These are phyloP conservation scores for Trypoxylon attenuatum DNA, from an alignment of 2,888 invertebrate genomes.

Conservation along the genomic window DNA sequence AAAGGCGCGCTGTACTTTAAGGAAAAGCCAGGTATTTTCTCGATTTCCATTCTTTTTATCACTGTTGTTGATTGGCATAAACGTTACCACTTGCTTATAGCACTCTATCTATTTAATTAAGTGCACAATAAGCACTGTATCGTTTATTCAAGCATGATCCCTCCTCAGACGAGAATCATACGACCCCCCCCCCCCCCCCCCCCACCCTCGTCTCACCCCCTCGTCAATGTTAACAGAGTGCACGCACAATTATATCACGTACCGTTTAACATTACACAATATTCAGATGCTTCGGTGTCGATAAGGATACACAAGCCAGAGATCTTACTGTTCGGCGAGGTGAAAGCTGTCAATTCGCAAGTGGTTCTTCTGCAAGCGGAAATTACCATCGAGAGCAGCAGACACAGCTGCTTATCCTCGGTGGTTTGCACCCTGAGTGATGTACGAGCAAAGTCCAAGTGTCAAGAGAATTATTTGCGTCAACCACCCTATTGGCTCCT, in stretches of 20 bases:
- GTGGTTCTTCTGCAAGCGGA: conserved; percentile 83
- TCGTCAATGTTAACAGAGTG: too few species aligned
- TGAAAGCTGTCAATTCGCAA: conserved; percentile 79
- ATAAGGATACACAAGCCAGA: conserved; percentile 86
- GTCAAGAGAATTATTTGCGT: conserved; percentile 77
- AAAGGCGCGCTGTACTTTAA: conserved; percentile 64
- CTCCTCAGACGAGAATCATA: too few species aligned
- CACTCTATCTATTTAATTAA: neutral
- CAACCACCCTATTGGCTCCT: conserved; percentile 77
- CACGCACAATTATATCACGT: conserved; percentile 4
- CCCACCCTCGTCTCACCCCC: too few species aligned
- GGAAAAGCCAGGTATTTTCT: conserved; percentile 74
- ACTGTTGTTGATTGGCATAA: neutral
- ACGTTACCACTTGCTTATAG: neutral
- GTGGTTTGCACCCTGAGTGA: conserved; percentile 80
- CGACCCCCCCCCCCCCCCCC: too few species aligned
- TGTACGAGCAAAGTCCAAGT: conserved; percentile 80
- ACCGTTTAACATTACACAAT: neutral
- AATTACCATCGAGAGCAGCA: conserved; percentile 82
- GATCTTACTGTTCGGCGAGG: conserved; percentile 83
- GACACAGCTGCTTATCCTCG: conserved; percentile 80
- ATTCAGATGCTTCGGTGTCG: conserved; percentile 81
- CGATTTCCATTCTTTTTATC: neutral
- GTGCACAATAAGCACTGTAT: too few species aligned
- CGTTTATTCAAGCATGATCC: too few species aligned